phyloP scores from a whole-genome alignment of 2,888 invertebrate genomes.

The Lasioglossum morio region DNA sequence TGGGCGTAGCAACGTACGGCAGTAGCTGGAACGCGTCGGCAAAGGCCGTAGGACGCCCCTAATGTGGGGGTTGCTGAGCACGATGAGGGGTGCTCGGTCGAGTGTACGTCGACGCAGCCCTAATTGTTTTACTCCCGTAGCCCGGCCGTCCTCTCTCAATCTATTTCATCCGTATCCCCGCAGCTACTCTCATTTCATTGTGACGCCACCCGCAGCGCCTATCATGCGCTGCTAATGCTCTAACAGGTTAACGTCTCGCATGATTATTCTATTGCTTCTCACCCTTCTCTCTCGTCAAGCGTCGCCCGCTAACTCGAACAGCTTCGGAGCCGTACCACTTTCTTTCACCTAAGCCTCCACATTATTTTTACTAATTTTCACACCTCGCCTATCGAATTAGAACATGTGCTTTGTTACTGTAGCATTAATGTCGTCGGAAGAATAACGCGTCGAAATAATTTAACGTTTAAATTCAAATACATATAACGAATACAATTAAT shows the following conservation, averaged over 20 bases:
- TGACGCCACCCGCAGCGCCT: constrained; percentile 82
- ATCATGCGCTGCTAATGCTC: constrained; percentile 82
- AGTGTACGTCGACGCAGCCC: constrained; percentile 82
- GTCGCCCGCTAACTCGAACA: constrained; percentile 60
- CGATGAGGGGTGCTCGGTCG: constrained; percentile 80
- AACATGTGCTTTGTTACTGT: no score
- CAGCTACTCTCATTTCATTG: constrained; percentile 81
- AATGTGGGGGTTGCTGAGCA: constrained; percentile 65
- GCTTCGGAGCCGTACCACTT: constrained; percentile 55
- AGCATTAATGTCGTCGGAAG: no score
- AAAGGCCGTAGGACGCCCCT: constrained; percentile 72
- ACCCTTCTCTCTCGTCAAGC: constrained; percentile 32
- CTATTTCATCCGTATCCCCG: constrained; percentile 80
- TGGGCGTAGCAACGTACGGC: constrained; percentile 47
- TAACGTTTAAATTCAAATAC: no score
- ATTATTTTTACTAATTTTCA: background rate
- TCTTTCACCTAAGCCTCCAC: constrained; percentile 14
- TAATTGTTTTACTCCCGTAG: constrained; percentile 83
- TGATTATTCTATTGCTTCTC: constrained; percentile 73
- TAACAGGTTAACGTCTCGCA: constrained; percentile 82
- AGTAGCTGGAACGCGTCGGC: constrained; percentile 64
- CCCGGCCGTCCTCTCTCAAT: constrained; percentile 78
- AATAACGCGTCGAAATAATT: no score
- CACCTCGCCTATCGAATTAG: background rate
- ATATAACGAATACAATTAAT: no score